Evolutionary conservation across 2,113 vertebrate species (phyloP), one percentile per base, ranked within the genome.

Genomic region (Setophaga coronata): DNA sequence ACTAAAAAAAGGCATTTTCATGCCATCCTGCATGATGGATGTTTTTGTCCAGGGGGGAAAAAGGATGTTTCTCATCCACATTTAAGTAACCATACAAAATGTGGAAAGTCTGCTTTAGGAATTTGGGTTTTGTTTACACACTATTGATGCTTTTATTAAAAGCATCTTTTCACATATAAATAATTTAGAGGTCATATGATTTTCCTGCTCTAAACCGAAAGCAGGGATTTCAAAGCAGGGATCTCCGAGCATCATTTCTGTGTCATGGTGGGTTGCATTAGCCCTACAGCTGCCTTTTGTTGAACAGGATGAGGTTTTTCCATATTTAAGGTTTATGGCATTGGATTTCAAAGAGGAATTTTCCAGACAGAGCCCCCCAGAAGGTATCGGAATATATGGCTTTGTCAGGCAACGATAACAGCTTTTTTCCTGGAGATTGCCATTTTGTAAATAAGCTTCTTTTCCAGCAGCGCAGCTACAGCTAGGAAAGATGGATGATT

Each of bases 401-500:
- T 90, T 86, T 83, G 61, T 65, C 61, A 79, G 62, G 71, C 66
- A 69, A 16, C 1, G 2, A 5, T 20, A 85, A 33, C 71, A 53
- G 83, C 77, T 36, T 77, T 86, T 61, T 69, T 87, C 19, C 91
- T 78, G 73, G 61, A 85, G 82, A 77, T 65, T 92, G 74, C 88
- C 92, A 73, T 95, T 92, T 97, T 80, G 85, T 82, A 88, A 93
- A 85, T 71, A 95, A 96, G 85, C 90, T 65, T 2, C 69, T 94
- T 43, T 82, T 45, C 5, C 4, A 94, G 90, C 94, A 77, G 90
- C 76, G 20, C 14, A 0, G 53, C 82, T 56, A n/a, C 53, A 66
- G 42, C 85, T 79, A 76, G 34, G 34, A 65, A 92, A 95, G 78
- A 97, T 79, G 89, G 93, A 94, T 96, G 93, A 96, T 95, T 78